Conservation (phyloP, 2,113 vertebrate species). For the Pteronura brasiliensis region DNA sequence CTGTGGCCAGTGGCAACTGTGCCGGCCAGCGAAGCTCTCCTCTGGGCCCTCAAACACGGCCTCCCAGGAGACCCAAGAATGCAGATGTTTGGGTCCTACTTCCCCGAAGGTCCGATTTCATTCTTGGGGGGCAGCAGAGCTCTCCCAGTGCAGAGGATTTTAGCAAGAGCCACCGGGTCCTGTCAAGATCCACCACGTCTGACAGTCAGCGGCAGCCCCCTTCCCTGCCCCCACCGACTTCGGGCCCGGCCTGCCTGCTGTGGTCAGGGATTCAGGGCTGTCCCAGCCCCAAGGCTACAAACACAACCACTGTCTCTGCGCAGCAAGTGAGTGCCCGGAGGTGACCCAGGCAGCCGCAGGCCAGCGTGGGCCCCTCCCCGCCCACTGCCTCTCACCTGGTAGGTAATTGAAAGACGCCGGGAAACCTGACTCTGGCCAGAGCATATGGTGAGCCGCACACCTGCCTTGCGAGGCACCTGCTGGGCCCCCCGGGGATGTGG, state of each 20-base stretch:
- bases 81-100: not conserved
- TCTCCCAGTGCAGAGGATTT: not conserved
- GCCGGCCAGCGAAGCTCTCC: not conserved
- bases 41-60: not conserved
- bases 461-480: conserved; percentile 91
- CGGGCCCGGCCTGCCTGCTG: not conserved
- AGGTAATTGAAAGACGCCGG: conserved; percentile 80
- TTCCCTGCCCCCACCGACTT: not conserved
- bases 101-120: not conserved
- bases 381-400: conserved; percentile 79
- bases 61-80: not conserved
- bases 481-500: conserved; percentile 69
- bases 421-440: conserved; percentile 71
- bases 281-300: not conserved
- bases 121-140: not conserved
- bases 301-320: not conserved
- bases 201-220: not conserved
- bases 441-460: conserved; percentile 90
- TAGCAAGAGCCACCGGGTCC: not conserved
- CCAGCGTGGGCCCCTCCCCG: not conserved
- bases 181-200: not conserved
- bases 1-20: rapidly evolving
- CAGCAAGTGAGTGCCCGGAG: not conserved
- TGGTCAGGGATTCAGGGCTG: not conserved
- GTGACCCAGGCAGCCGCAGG: not conserved